Percentiles rank a stretch among this genome's conserved stretches.
These are phyloP conservation scores for Phorcus lineatus DNA, from an alignment of 2,888 invertebrate species.

Conservation along the genomic window DNA sequence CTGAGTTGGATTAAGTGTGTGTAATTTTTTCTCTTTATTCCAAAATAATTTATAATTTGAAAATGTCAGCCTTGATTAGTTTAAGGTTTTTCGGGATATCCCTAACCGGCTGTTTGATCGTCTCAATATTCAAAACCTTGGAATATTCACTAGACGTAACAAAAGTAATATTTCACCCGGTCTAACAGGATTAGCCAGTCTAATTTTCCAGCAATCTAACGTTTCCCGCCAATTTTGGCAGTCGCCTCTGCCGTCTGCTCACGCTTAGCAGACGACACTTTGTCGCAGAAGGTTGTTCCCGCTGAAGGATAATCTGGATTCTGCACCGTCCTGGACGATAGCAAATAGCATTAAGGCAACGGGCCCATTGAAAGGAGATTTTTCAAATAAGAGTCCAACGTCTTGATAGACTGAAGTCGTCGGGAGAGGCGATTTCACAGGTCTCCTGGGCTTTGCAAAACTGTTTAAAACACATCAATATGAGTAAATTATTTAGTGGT, in stretches of 20 bases:
- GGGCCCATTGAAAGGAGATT: background rate
- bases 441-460: background rate
- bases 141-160: slow-evolving; percentile 5
- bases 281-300: slow-evolving; percentile 6
- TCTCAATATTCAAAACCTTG: background rate
- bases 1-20: too few relatives aligned
- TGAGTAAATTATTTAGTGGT: slow-evolving; percentile 13
- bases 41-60: too few relatives aligned
- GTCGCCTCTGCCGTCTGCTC: background rate
- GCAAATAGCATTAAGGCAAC: background rate
- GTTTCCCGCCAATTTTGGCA: slow-evolving; percentile 1
- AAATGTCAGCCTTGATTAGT: too few relatives aligned
- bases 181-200: slow-evolving; percentile 1
- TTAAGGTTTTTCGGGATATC: too few relatives aligned
- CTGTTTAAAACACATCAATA: slow-evolving; percentile 15
- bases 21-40: too few relatives aligned
- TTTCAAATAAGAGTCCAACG: background rate
- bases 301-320: background rate
- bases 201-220: background rate
- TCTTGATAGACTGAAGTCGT: slow-evolving; percentile 5
- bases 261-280: background rate
- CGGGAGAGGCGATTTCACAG: background rate
- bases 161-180: slow-evolving; percentile 17
- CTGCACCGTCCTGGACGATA: background rate
- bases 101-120: too few relatives aligned